Conservation (phyloP, 2,113 vertebrate genomes). For the Orcinus orca region DNA sequence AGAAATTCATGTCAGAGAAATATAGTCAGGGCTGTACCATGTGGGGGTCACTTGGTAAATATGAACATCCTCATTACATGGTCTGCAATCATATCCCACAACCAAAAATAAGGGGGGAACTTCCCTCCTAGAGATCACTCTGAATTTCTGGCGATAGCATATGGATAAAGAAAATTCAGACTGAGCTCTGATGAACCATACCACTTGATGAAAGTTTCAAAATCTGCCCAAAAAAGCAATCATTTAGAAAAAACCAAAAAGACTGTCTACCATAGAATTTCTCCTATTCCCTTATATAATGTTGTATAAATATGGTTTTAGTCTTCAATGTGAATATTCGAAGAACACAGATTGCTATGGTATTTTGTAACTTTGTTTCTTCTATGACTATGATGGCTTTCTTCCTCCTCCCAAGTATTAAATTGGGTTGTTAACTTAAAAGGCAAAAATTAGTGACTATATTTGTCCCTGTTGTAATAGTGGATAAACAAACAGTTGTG, state of each 20-base stretch:
- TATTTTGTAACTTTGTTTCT: constrained; percentile 34
- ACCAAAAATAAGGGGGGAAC: not conserved
- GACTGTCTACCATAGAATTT: not conserved
- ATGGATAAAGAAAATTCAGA: not conserved
- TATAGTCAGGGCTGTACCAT: not conserved
- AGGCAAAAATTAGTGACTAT: constrained; percentile 69
- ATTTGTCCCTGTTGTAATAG: constrained; percentile 63
- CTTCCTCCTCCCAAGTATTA: not conserved
- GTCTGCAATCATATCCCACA: not conserved
- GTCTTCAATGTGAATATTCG: not conserved
- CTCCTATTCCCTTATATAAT: not conserved
- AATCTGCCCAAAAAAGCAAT: not conserved
- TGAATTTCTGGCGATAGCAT: not conserved
- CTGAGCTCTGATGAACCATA: not conserved
- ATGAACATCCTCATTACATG: not conserved
- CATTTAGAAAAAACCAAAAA: not conserved
- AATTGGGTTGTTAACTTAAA: constrained; percentile 68
- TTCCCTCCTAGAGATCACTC: not conserved
- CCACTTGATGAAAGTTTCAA: not conserved
- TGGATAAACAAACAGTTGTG: constrained; percentile 68
- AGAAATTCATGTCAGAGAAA: not conserved
- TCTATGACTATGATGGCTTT: not conserved
- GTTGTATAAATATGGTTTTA: not conserved
- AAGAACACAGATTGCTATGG: not conserved
- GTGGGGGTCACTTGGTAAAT: not conserved